phyloP scores from a whole-genome alignment of 2,888 invertebrate species.

The Clitarchus hookeri region DNA sequence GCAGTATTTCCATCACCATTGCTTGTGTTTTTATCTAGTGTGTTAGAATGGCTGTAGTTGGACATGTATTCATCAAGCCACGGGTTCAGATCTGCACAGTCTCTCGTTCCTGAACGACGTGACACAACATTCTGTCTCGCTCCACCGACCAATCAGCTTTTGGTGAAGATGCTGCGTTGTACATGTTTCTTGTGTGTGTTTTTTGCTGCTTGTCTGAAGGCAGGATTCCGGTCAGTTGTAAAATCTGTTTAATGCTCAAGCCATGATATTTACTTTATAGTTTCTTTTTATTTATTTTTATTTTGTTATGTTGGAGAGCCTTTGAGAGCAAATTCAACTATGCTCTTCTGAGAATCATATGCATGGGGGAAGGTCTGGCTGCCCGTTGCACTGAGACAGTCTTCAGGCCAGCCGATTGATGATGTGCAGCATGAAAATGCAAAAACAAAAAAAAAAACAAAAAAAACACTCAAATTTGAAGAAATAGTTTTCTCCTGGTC shows the following conservation, averaged over 20 bases:
- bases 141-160: constrained; percentile 30
- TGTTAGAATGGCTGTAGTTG: neutral
- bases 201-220: constrained; percentile 33
- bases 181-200: neutral
- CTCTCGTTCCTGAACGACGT: neutral
- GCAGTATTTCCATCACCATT: neutral
- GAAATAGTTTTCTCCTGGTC: constrained; percentile 18
- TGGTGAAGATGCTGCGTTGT: constrained; percentile 18
- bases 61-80: neutral
- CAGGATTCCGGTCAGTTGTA: constrained; percentile 43
- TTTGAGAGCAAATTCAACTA: neutral
- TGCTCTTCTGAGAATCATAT: constrained; percentile 38
- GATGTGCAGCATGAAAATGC: constrained; percentile 34
- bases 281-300: neutral
- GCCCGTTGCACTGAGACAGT: constrained; percentile 58
- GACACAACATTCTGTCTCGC: constrained; percentile 31
- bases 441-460: neutral
- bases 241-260: constrained; percentile 39
- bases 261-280: constrained; percentile 16
- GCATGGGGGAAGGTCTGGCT: constrained; percentile 47
- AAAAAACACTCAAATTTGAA: neutral
- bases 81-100: neutral
- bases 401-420: constrained; percentile 55
- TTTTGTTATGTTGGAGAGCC: neutral
- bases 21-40: constrained; percentile 1